Evolutionary conservation across 2,113 vertebrate genomes (phyloP).

Genomic region (Vulpes ferrilata): DNA sequence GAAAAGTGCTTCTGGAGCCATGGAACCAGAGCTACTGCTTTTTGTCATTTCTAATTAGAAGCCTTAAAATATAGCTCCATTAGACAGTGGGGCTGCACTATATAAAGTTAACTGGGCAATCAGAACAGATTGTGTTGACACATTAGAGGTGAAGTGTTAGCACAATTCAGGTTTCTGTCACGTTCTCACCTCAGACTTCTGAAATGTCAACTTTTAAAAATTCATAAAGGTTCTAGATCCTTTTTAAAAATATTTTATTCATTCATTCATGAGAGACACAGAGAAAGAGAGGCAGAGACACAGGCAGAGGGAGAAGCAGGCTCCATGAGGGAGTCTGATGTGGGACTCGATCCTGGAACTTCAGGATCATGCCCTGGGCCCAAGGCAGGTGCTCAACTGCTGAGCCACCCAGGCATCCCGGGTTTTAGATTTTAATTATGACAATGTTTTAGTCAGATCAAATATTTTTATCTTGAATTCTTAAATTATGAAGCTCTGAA

Average conservation of each 20-base stretch:
- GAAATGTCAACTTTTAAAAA: not conserved
- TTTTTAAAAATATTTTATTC: too few relatives aligned
- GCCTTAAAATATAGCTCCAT: not conserved
- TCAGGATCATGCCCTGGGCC: too few relatives aligned
- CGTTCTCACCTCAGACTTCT: not conserved
- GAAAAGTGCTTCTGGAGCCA: not conserved
- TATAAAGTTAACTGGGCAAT: not conserved
- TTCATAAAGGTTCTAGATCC: not conserved
- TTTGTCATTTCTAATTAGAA: not conserved
- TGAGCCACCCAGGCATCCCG: too few relatives aligned
- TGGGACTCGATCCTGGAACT: too few relatives aligned
- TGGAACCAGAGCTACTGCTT: not conserved
- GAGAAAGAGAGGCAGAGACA: too few relatives aligned
- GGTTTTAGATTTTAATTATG: not conserved
- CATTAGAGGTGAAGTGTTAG: not conserved
- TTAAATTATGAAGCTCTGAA: slow-evolving; percentile 11
- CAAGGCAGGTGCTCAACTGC: too few relatives aligned
- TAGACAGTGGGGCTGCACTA: not conserved
- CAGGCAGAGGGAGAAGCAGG: too few relatives aligned
- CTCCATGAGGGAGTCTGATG: too few relatives aligned
- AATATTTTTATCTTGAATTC: not conserved
- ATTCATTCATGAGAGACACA: too few relatives aligned
- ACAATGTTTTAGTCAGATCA: not conserved
- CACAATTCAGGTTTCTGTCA: not conserved
- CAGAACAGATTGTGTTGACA: not conserved